Conservation (phyloP, 2,797 vertebrate species). For the Enteromius argenteus region DNA sequence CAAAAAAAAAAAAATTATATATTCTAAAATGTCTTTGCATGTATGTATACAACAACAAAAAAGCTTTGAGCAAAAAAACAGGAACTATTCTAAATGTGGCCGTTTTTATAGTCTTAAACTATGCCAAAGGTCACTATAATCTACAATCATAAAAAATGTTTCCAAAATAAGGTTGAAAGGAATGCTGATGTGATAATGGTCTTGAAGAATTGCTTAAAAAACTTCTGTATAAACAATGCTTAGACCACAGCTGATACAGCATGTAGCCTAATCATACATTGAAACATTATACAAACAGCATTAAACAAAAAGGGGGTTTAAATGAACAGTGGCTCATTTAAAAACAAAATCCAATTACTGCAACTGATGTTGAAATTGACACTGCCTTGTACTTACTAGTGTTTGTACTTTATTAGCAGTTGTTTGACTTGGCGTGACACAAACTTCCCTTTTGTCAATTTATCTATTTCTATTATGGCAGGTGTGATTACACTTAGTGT, state of each 20-base stretch:
- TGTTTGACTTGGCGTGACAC: background rate
- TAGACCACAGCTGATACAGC: background rate
- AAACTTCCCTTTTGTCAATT: background rate
- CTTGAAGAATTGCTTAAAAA: background rate
- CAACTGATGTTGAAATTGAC: background rate
- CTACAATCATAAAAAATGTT: background rate
- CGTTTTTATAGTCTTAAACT: background rate
- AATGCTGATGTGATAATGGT: conserved; percentile 22
- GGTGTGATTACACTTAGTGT: background rate
- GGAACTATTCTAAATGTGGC: background rate
- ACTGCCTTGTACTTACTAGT: background rate
- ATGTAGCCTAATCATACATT: conserved; percentile 1
- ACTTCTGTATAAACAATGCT: background rate
- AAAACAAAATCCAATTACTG: background rate
- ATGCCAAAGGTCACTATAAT: conserved; percentile 6
- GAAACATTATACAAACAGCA: background rate
- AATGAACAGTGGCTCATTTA: background rate
- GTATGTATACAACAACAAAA: background rate
- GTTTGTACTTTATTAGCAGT: background rate
- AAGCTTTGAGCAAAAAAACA: background rate
- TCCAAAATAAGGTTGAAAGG: background rate
- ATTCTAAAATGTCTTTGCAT: background rate
- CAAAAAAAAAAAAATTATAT: background rate
- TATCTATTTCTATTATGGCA: background rate
- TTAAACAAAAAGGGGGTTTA: background rate